Evolutionary conservation across 2,888 invertebrate genomes (phyloP), one percentile per base, ranked within the genome.

Genomic region (Tetragnatha montana): DNA sequence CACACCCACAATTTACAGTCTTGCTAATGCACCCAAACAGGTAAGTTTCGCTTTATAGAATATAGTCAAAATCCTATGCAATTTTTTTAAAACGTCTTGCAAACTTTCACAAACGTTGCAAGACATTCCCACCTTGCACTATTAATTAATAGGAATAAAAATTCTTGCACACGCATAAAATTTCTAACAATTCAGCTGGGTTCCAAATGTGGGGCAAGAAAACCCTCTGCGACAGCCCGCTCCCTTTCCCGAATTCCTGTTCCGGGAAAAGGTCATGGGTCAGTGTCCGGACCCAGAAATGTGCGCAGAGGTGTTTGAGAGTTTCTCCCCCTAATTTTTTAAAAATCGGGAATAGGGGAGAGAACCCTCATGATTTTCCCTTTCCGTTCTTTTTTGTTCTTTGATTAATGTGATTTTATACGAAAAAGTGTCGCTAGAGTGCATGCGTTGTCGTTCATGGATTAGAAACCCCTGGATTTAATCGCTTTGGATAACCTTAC

Each of bases 201-300:
- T 60, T 10, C 17, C 60, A 60, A 60, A 60, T 60, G 60, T 17
- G 60, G 17, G 17, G 60, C 60, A 17, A 60, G 60, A 60, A 60
- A 60, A 35, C 35, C 35, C 35, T 35, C 60, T 60, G 60, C 60
- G 60, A 60, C 60, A 60, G 17, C 17, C 17, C 60, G 60, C 50
- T 8, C 49, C 21, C 8, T 8, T 49, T 49, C 49, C 76, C 76
- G 50, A 14, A 60, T 12, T 6, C 51, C 4, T 14, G 60, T 17
- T 3, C 14, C 78, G 22, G 78, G 22, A 22, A 78, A 78, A 78
- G 78, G 78, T 78, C 78, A 78, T 22, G 60, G 78, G 78, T 78
- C 78, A 21, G n/a, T 17, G 35, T 21, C 7, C 19, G 78, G 21
- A 22, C 51, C 60, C 35, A 51, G 7, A 78, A 78, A 78, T 78